These are phyloP conservation scores for Tokudaia muenninki DNA, from an alignment of 2,797 vertebrate genomes.

Conservation along the genomic window DNA sequence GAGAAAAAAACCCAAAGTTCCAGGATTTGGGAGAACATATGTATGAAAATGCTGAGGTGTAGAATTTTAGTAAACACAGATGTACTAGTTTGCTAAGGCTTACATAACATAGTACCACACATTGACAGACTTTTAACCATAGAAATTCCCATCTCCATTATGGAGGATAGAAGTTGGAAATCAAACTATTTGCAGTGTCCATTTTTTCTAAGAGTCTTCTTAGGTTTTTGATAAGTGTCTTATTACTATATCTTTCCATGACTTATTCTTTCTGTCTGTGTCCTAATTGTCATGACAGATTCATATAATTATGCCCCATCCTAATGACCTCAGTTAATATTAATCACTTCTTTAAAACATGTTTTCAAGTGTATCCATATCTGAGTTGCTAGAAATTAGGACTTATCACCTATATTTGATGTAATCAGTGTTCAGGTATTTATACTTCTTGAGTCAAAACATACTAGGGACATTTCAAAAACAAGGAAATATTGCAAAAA, in stretches of 20 bases:
- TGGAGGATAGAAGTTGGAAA: background rate
- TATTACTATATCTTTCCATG: background rate
- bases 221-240: background rate
- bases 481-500: background rate
- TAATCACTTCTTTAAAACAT: background rate
- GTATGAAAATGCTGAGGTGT: background rate
- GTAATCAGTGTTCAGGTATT: background rate
- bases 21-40: background rate
- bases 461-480: background rate
- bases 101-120: background rate
- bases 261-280: background rate
- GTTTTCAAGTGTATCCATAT: background rate
- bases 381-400: background rate
- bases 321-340: background rate
- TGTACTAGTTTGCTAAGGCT: background rate
- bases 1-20: background rate
- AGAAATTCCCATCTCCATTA: background rate
- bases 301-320: background rate
- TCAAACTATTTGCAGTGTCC: background rate
- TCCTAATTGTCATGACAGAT: background rate
- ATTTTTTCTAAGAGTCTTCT: background rate
- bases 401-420: background rate
- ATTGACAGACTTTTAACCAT: background rate
- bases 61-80: slow-evolving; percentile 29
- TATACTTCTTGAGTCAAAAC: background rate